Base-by-base conservation (phyloP, 2,888 invertebrate species). In the Unio delphinus region DNA sequence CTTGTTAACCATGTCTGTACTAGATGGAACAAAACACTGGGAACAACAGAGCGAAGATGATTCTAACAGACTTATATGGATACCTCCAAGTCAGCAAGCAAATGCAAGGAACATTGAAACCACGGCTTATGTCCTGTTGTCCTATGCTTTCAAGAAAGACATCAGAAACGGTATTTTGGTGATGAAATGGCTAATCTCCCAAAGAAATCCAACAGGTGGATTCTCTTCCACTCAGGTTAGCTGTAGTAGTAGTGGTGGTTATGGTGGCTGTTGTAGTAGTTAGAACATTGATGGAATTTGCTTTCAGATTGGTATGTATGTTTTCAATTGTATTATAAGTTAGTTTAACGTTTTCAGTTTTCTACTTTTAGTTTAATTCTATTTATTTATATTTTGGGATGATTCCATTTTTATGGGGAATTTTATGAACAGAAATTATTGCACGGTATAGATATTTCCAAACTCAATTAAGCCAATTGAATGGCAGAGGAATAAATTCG, bases 191-290 rank as follows among this genome's bases (percentile, higher is more conserved):
- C 72, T 90, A 60, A 80, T 85, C 8, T 67, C 78, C 6, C 86
- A 89, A 74, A 79, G 86, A 63, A 87, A 88, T 68, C 83, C 86
- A 6, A 72, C 81, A 58, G 90, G 90, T 15, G 87, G 89, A 3
- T 90, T 88, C 76, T 74, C 81, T 11, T 89, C 89, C 7, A 90
- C 90, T 45, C 90, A 90, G 85, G 90, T 89, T 75, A n/a, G 56
- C 23, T 23, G 20, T 55, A 28, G 30, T n/a, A 15, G 15, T 45
- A 45, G 45, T 45, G 3, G 45, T 45, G 45, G 45, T 45, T 45
- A 15, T 45, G 45, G 45, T 45, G 45, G 45, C 11, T 11, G 3
- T 15, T 34, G 34, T 34, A 15, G 1, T 45, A 45, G 11, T 45
- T 15, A 15, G 1, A 45, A 3, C 45, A 45, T 45, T 45, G 1